phyloP scores from a whole-genome alignment of 2,113 vertebrate species.

The Dryoscopus gambensis region DNA sequence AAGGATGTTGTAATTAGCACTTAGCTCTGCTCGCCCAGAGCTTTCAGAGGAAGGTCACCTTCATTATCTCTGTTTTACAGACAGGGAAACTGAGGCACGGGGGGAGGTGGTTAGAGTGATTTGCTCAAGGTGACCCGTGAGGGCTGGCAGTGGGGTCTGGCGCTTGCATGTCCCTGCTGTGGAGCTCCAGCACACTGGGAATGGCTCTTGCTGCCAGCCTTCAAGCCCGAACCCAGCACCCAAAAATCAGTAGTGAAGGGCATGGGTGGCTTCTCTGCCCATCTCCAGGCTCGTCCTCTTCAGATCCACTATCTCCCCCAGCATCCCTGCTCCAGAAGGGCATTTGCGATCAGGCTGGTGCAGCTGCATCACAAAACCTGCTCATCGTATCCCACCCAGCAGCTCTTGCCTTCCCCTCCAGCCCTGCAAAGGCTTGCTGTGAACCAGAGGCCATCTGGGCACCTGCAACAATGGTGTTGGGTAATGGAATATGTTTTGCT shows the following conservation, averaged over 20 bases:
- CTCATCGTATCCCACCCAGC: not conserved
- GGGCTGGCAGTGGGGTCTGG: fast-evolving
- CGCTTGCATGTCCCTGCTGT: fast-evolving
- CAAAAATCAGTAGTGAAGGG: not conserved
- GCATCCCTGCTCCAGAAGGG: not conserved
- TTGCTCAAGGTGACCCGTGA: not conserved
- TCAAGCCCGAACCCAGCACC: fast-evolving
- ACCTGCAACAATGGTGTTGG: not conserved
- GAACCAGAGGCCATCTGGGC: not conserved
- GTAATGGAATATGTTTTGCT: not conserved
- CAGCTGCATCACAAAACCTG: not conserved
- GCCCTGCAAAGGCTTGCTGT: not conserved
- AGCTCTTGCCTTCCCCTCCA: not conserved
- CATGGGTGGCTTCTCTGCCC: fast-evolving
- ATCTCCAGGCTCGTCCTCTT: not conserved
- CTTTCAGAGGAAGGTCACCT: not conserved
- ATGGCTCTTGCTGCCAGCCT: not conserved
- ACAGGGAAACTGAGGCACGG: not conserved
- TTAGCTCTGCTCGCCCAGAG: fast-evolving
- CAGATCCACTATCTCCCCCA: not conserved
- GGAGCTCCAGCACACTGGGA: not conserved
- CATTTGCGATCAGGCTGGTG: not conserved
- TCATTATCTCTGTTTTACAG: conserved; percentile 23
- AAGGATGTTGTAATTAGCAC: not conserved
- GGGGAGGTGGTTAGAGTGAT: not conserved